phyloP scores from a whole-genome alignment of 2,888 invertebrate genomes.

The Muscina levida region DNA sequence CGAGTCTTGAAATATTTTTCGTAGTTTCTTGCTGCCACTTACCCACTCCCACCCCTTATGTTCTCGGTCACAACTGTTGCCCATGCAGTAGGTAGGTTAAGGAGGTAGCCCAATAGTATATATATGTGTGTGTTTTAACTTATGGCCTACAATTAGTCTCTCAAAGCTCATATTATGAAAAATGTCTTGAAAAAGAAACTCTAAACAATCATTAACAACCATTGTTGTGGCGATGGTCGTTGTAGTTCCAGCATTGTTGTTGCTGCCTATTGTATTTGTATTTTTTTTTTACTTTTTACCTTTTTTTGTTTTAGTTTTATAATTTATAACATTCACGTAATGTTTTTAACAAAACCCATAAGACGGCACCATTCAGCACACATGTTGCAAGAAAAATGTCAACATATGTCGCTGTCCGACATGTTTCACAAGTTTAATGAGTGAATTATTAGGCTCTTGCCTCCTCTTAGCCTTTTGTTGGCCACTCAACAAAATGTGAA shows the following conservation, averaged over 20 bases:
- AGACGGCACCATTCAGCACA: constrained; percentile 10
- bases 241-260: neutral
- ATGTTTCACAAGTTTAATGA: constrained; percentile 38
- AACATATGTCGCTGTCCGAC: constrained; percentile 35
- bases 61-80: neutral
- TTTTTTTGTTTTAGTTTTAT: neutral
- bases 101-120: too few species aligned
- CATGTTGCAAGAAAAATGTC: constrained; percentile 18
- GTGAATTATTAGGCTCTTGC: constrained; percentile 30
- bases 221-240: constrained; percentile 15
- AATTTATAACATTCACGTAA: constrained; percentile 37
- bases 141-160: constrained; percentile 43
- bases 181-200: constrained; percentile 5
- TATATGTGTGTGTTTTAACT: constrained; percentile 9
- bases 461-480: neutral
- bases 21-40: constrained; percentile 10
- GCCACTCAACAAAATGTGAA: neutral
- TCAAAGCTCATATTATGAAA: constrained; percentile 21
- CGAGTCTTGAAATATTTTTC: constrained; percentile 54
- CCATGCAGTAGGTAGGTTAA: neutral
- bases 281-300: constrained; percentile 5
- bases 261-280: neutral
- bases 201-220: constrained; percentile 33
- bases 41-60: neutral
- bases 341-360: constrained; percentile 28